Evolutionary conservation across 2,888 invertebrate species (phyloP).

Genomic region (Cataglyphis cursor): DNA sequence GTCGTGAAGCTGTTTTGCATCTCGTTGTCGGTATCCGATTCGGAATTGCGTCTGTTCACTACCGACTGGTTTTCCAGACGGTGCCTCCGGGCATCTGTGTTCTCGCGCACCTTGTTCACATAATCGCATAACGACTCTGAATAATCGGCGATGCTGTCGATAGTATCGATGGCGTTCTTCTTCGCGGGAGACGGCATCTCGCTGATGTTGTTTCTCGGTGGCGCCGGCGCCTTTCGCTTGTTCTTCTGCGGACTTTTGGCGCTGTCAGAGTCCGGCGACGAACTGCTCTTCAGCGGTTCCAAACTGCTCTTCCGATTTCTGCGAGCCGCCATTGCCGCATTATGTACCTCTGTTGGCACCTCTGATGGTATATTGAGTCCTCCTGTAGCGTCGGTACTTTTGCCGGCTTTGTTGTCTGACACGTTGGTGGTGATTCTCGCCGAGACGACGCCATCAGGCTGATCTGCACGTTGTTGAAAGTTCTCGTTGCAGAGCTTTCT

Average conservation of each 20-base stretch:
- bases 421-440: slow-evolving; percentile 63
- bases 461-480: slow-evolving; percentile 76
- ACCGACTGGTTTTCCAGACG: slow-evolving; percentile 57
- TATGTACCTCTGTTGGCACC: slow-evolving; percentile 91
- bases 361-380: slow-evolving; percentile 89
- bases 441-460: background rate
- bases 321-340: slow-evolving; percentile 91
- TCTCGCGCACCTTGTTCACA: slow-evolving; percentile 74
- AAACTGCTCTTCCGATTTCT: slow-evolving; percentile 89
- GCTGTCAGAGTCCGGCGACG: slow-evolving; percentile 82
- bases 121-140: slow-evolving; percentile 78
- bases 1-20: slow-evolving; percentile 88
- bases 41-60: slow-evolving; percentile 83
- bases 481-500: slow-evolving; percentile 65
- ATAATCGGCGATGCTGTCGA: slow-evolving; percentile 80
- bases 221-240: slow-evolving; percentile 92
- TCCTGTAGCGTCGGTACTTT: slow-evolving; percentile 88
- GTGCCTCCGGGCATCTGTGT: slow-evolving; percentile 52
- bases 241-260: slow-evolving; percentile 88
- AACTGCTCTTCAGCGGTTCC: slow-evolving; percentile 75
- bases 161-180: slow-evolving; percentile 75
- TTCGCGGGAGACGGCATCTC: background rate
- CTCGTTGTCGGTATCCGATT: slow-evolving; percentile 88
- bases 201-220: slow-evolving; percentile 87
- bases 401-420: slow-evolving; percentile 80